A percentile compares a stretch with the other conserved stretches of the same genome.
phyloP scores from a whole-genome alignment of 92 coral and sea anemone species.

The Phymanthus crucifer region DNA sequence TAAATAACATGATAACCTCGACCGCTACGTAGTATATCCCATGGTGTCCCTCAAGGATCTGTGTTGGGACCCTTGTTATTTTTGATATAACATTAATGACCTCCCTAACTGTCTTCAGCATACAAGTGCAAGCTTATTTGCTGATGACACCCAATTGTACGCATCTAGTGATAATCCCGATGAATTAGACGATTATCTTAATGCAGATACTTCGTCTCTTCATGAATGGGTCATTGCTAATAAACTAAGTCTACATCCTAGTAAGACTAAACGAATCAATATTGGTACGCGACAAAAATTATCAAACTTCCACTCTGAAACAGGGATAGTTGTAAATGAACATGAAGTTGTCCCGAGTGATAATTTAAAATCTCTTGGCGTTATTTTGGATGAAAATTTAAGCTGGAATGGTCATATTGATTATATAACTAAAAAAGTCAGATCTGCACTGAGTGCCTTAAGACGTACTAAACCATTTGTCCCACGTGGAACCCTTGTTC shows the following conservation, averaged over 20 bases:
- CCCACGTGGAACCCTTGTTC: neutral
- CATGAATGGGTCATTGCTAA: neutral
- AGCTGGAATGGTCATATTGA: neutral
- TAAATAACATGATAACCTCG: too few species aligned
- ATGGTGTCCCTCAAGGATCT: constrained; percentile 2
- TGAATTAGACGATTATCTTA: neutral
- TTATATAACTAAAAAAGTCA: neutral
- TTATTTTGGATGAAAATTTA: neutral
- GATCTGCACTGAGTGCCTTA: neutral
- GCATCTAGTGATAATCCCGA: neutral
- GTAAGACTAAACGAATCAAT: neutral
- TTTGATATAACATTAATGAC: too few species aligned
- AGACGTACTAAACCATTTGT: constrained; percentile 2
- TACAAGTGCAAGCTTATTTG: neutral
- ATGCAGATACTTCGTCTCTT: neutral
- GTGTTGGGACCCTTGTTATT: neutral
- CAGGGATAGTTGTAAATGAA: neutral
- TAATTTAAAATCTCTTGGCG: neutral
- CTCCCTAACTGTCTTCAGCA: neutral
- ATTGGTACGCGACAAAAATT: neutral
- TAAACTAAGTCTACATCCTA: neutral
- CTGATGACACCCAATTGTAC: neutral
- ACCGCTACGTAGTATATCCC: neutral
- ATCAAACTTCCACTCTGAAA: neutral
- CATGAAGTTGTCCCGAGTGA: neutral